A percentile compares a stretch with the other conserved stretches of the same genome.
Conservation (phyloP, 2,888 invertebrate genomes). For the Rotaria socialis region DNA sequence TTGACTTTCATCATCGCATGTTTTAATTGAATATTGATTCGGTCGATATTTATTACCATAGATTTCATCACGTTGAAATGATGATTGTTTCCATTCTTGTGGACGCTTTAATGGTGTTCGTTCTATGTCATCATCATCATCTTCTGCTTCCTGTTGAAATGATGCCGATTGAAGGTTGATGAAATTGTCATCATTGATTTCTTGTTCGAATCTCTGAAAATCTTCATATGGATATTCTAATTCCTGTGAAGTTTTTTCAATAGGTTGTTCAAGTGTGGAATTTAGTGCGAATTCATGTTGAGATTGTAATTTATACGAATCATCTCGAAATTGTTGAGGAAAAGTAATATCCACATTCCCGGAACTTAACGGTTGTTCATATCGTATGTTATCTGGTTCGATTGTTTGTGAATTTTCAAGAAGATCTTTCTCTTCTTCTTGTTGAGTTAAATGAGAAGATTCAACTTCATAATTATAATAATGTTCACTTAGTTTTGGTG, state of each 20-base stretch:
- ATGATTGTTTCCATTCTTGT: background rate
- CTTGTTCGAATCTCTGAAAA: background rate
- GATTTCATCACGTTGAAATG: slow-evolving; percentile 5
- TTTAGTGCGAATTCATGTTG: background rate
- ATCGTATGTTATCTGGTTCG: background rate
- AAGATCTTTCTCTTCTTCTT: too few species aligned
- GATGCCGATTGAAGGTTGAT: background rate
- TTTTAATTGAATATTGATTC: background rate
- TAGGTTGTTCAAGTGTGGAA: background rate
- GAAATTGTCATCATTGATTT: background rate
- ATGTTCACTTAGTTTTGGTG: too few species aligned
- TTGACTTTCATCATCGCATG: background rate
- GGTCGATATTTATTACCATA: slow-evolving; percentile 33
- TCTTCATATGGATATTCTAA: background rate
- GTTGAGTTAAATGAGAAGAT: too few species aligned
- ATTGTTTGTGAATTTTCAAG: too few species aligned
- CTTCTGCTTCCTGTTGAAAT: background rate
- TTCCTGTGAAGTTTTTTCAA: background rate
- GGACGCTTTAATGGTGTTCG: background rate
- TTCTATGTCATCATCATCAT: background rate
- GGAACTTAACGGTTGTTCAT: background rate
- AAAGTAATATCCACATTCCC: background rate
- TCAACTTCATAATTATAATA: too few species aligned
- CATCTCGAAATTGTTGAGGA: background rate
- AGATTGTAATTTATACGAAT: background rate